Percentiles rank a stretch among this genome's conserved stretches.
phyloP scores from a whole-genome alignment of 2,888 invertebrate genomes.

The Nowickia ferox region DNA sequence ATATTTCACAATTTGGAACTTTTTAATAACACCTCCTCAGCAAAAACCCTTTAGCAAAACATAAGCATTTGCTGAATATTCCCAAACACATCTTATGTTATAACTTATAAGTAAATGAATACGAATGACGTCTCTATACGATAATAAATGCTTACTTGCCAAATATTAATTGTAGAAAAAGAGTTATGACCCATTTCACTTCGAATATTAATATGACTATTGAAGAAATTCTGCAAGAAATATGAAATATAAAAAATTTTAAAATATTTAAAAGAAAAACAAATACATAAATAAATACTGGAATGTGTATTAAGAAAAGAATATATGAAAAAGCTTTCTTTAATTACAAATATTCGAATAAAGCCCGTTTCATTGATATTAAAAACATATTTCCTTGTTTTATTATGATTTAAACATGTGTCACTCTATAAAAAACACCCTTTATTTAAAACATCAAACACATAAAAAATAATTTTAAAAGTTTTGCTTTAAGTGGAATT shows the following conservation, averaged over 20 bases:
- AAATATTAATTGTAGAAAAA: constrained; percentile 85
- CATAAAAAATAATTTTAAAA: too few species aligned
- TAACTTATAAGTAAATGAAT: constrained; percentile 33
- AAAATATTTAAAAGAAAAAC: constrained; percentile 14
- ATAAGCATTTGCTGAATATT: background rate
- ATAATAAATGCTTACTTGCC: constrained; percentile 78
- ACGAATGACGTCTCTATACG: constrained; percentile 21
- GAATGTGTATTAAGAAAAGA: background rate
- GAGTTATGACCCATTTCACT: constrained; percentile 86
- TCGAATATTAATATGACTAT: constrained; percentile 86
- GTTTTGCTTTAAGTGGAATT: too few species aligned
- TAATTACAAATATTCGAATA: too few species aligned
- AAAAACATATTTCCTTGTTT: too few species aligned
- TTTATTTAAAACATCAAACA: too few species aligned
- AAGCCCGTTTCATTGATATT: too few species aligned
- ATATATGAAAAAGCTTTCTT: background rate
- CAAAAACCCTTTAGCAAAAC: constrained; percentile 18
- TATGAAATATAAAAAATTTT: constrained; percentile 68
- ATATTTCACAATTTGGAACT: background rate
- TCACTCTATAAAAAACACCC: too few species aligned
- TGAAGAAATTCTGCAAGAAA: constrained; percentile 84
- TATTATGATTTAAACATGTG: too few species aligned
- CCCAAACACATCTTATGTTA: constrained; percentile 34
- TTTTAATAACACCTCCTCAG: background rate
- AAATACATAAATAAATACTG: background rate